These are phyloP conservation scores for Drosophila nr. fundita DNA, from an alignment of 2,888 invertebrate species.

Conservation along the genomic window DNA sequence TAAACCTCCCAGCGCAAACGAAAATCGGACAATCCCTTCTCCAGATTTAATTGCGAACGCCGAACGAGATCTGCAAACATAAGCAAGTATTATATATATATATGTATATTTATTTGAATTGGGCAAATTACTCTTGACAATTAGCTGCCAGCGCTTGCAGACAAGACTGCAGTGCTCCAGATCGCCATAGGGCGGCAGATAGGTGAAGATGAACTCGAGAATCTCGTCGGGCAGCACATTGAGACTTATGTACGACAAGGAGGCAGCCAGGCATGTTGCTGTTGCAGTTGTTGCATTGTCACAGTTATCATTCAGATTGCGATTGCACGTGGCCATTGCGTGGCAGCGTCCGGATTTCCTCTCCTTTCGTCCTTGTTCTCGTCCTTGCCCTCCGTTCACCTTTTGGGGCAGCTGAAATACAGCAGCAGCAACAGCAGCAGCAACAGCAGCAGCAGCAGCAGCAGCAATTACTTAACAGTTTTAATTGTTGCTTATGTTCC, in stretches of 20 bases:
- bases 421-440: neutral
- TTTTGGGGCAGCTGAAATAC: conserved; percentile 20
- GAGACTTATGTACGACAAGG: conserved; percentile 65
- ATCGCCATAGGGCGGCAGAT: conserved; percentile 96
- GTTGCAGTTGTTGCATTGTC: conserved; percentile 30
- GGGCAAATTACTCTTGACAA: conserved; percentile 90
- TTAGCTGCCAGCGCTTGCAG: conserved; percentile 93
- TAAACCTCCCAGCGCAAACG: conserved; percentile 91
- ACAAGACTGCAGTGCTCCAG: conserved; percentile 94
- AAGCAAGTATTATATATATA: neutral
- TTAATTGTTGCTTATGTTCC: neutral
- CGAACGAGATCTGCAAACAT: conserved; percentile 90
- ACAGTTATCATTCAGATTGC: conserved; percentile 47
- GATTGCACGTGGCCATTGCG: conserved; percentile 9
- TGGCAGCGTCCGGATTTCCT: conserved; percentile 25
- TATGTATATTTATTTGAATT: neutral
- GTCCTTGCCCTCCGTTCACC: conserved; percentile 56
- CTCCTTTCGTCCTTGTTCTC: conserved; percentile 29
- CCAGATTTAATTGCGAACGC: conserved; percentile 90
- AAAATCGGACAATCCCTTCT: conserved; percentile 91
- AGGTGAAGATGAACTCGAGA: conserved; percentile 94
- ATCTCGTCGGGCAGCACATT: conserved; percentile 96
- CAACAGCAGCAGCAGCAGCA: neutral
- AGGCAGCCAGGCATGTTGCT: conserved; percentile 7
- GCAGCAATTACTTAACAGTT: neutral